Base-by-base conservation (phyloP, 2,113 vertebrate species). In the Eleginops maclovinus region DNA sequence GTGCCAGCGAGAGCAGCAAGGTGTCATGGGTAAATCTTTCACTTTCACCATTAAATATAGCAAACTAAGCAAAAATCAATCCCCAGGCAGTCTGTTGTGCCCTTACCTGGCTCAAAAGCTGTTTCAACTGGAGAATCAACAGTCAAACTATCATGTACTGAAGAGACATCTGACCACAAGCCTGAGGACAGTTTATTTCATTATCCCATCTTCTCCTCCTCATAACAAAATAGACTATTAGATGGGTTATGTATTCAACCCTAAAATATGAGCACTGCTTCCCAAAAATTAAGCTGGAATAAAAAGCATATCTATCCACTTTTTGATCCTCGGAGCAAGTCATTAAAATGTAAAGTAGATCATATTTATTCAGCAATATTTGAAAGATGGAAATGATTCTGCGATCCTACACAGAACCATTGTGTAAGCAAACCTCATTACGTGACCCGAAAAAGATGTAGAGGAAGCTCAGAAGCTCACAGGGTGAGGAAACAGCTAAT, bases 61-160 rank as follows among this genome's bases (percentile, higher is more conserved):
- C 53, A 69, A 75, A 77, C 49, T 67, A 40, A 60, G 66, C 15
- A 24, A 56, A 36, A 74, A 79, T 59, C 24, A 21, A 71, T 74
- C 26, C 14, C 17, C 6, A 3, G 28, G 31, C 24, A 58, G 79
- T 66, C 44, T 51, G 17, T 79, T 36, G 51, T 36, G 24, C 13
- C 69, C n/a, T 56, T 10, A 14, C 55, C 44, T 12, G 10, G 59
- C 17, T 46, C 12, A 44, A 56, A 44, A 47, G 31, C 63, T 50
- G 49, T 26, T 31, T 75, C 51, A 54, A 59, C 56, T 19, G 21
- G 24, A 12, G 4, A 2, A 55, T 40, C 44, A 21, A 9, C 12
- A 24, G 21, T 40, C 17, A 17, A 3, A 43, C 21, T 8, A 10
- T 69, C 54, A 50, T 49, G 13, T 9, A 0, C 2, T 16, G 13